Conservation (phyloP, 1,140 invertebrate genomes). For the Scaptodrosophila lebanonensis region DNA sequence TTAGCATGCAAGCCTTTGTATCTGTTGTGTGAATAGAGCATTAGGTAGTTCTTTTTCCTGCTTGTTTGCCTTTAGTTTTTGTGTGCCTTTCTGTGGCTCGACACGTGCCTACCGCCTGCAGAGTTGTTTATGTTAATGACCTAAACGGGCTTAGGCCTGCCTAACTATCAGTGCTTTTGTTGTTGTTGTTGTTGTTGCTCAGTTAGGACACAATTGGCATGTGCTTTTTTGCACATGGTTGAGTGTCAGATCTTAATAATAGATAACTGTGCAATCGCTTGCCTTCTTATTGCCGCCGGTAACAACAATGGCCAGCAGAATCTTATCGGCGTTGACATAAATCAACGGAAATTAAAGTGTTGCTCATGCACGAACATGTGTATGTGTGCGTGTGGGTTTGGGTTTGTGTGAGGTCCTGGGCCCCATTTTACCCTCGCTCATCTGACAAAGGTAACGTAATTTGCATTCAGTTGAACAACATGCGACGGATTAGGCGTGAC, state of each 20-base stretch:
- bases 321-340: constrained; percentile 57
- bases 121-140: constrained; percentile 72
- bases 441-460: no score
- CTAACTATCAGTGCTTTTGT: background rate
- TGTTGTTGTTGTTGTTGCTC: background rate
- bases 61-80: constrained; percentile 18
- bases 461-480: no score
- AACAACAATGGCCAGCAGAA: constrained; percentile 69
- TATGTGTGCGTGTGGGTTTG: no score
- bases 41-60: constrained; percentile 53
- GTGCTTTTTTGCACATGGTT: constrained; percentile 42
- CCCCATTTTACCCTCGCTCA: no score
- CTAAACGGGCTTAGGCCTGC: constrained; percentile 27
- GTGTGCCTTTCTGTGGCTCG: constrained; percentile 7
- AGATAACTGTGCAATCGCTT: constrained; percentile 53
- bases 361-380: no score
- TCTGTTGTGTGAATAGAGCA: constrained; percentile 32
- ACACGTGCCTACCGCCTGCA: constrained; percentile 62
- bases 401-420: no score
- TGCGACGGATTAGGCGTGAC: no score
- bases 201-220: constrained; percentile 65
- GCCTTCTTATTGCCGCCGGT: no score
- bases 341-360: constrained; percentile 68
- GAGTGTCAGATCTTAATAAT: constrained; percentile 67
- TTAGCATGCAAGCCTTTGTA: background rate